Conservation (phyloP, 2,113 vertebrate species). For the Pundamilia nyererei region DNA sequence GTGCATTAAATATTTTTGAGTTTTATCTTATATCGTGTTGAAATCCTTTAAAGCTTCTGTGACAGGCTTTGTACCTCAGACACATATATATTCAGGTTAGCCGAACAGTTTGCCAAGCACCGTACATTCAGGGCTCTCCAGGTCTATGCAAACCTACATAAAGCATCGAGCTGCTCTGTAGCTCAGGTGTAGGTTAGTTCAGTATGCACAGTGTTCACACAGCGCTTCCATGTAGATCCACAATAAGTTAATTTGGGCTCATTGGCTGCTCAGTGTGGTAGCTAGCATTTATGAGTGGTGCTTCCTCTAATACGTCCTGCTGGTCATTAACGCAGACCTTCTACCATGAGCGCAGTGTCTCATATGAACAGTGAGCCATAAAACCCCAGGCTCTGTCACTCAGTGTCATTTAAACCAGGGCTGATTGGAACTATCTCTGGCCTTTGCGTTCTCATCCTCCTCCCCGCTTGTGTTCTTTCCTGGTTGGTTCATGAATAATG, state of each 20-base stretch:
- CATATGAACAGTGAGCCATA: constrained; percentile 66
- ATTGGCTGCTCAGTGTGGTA: constrained; percentile 49
- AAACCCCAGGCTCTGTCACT: constrained; percentile 92
- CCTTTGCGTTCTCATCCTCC: constrained; percentile 81
- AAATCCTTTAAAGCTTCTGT: neutral
- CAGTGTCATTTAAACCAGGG: constrained; percentile 94
- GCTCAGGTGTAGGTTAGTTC: neutral
- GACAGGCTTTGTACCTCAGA: neutral
- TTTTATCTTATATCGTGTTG: neutral
- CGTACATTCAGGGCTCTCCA: neutral
- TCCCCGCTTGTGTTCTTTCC: constrained; percentile 63
- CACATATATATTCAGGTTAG: neutral
- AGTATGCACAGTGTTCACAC: neutral
- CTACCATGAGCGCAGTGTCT: constrained; percentile 78
- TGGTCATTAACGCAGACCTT: constrained; percentile 92
- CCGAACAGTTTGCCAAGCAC: neutral
- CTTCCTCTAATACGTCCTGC: constrained; percentile 83
- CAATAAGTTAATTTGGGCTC: constrained; percentile 22
- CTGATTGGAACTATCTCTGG: constrained; percentile 90
- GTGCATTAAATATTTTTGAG: neutral
- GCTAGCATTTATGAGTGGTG: constrained; percentile 68
- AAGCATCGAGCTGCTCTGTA: neutral
- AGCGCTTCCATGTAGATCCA: neutral
- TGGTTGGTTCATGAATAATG: constrained; percentile 95
- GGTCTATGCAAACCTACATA: neutral